These are phyloP conservation scores for Scolanthus callimorphus DNA, from an alignment of 92 coral and sea anemone genomes.

Conservation along the genomic window DNA sequence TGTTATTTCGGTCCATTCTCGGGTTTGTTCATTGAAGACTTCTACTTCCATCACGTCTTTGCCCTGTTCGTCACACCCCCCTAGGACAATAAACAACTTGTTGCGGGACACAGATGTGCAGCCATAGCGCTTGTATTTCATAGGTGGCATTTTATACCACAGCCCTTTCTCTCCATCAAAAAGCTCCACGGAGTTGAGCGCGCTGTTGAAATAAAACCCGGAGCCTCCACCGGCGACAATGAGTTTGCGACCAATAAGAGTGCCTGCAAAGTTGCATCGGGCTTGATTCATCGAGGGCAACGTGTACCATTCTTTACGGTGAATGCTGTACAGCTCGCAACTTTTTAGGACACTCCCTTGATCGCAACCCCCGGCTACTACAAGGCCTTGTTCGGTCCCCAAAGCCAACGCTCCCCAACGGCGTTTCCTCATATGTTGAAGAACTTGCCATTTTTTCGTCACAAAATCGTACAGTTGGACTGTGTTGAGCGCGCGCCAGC, in stretches of 20 bases:
- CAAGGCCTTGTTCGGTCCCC: slow-evolving; percentile 74
- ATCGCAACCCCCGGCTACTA: slow-evolving; percentile 83
- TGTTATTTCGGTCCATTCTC: slow-evolving; percentile 56
- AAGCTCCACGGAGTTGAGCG: slow-evolving; percentile 64
- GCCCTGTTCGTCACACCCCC: slow-evolving; percentile 72
- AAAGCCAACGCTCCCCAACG: slow-evolving; percentile 73
- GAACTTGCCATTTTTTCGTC: slow-evolving; percentile 55
- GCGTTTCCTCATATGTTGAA: slow-evolving; percentile 73
- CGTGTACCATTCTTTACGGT: slow-evolving; percentile 70
- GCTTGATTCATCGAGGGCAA: slow-evolving; percentile 57
- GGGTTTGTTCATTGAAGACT: slow-evolving; percentile 41
- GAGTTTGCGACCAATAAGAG: slow-evolving; percentile 54
- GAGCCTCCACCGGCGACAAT: slow-evolving; percentile 76
- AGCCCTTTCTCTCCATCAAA: slow-evolving; percentile 72
- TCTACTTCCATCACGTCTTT: slow-evolving; percentile 69
- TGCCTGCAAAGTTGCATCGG: slow-evolving; percentile 81
- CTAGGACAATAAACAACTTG: slow-evolving; percentile 66
- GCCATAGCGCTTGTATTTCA: slow-evolving; percentile 76
- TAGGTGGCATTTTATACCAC: slow-evolving; percentile 66
- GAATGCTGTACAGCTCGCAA: slow-evolving; percentile 69
- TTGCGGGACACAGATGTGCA: slow-evolving; percentile 74
- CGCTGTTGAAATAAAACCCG: slow-evolving; percentile 90
- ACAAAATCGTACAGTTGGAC: slow-evolving; percentile 81
- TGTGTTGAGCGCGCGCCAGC: slow-evolving; percentile 77
- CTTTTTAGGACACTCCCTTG: slow-evolving; percentile 76